phyloP scores from a whole-genome alignment of 2,113 vertebrate genomes.

The human region GRCh38 chrX:96920001-96920500 shows the following conservation, averaged over 20 bases:
- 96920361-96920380: background rate
- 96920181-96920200: background rate
- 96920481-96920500: background rate
- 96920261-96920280: background rate
- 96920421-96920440: background rate
- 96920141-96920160: background rate
- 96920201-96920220: background rate
- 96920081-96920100: no score
- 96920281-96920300: background rate
- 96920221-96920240: background rate
- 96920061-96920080: no score
- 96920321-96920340: constrained; percentile 19
- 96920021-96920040: no score
- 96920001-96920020: no score
- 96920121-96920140: no score
- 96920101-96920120: no score
- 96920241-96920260: background rate
- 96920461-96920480: background rate
- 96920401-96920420: background rate
- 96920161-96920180: background rate
- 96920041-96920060: no score
- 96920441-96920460: background rate
- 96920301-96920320: background rate
- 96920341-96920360: background rate
- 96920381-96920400: constrained; percentile 10